Evolutionary conservation across 1,140 invertebrate species (phyloP).

Genomic region (Aphelenchoides besseyi): DNA sequence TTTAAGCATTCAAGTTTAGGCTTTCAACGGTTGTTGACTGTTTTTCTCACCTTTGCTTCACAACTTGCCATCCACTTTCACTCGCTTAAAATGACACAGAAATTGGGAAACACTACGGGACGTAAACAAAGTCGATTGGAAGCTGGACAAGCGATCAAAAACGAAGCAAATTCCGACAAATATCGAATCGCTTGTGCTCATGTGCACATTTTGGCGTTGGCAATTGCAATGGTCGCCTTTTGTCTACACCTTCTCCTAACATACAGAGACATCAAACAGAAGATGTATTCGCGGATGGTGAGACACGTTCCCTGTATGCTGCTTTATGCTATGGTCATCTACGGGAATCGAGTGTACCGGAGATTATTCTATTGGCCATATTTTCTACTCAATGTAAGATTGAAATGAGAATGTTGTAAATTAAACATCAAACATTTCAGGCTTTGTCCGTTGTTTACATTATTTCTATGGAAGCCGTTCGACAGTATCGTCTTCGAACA

Average conservation of each 20-base stretch:
- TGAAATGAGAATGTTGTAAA: not conserved
- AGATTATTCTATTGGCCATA: not conserved
- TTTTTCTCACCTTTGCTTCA: no score
- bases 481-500: not conserved
- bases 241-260: not conserved
- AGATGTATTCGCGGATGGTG: not conserved
- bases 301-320: constrained; percentile 1
- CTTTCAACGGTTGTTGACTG: no score
- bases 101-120: not conserved
- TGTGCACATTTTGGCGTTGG: not conserved
- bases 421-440: not conserved
- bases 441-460: not conserved
- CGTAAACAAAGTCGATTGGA: not conserved
- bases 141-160: not conserved
- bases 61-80: not conserved
- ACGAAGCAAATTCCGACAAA: not conserved
- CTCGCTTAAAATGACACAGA: not conserved
- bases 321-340: not conserved
- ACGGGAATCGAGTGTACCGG: not conserved
- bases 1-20: no score
- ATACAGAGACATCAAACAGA: not conserved
- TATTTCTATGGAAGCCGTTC: not conserved
- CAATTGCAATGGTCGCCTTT: not conserved
- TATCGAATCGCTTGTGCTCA: constrained; percentile 2
- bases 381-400: not conserved